Evolutionary conservation across 2,888 invertebrate genomes (phyloP).

Genomic region (Tachystola acroxantha): DNA sequence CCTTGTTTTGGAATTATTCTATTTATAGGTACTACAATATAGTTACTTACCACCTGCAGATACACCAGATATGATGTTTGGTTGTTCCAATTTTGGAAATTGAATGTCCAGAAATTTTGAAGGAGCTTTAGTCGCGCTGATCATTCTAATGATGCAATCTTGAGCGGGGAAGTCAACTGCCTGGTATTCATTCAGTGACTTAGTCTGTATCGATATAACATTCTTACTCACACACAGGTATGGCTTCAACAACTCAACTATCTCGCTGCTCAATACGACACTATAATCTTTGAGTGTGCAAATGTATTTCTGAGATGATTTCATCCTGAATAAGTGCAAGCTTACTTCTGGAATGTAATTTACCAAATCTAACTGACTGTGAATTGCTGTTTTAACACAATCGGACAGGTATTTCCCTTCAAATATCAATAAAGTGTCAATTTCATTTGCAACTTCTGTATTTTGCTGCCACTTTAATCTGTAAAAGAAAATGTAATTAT

Average conservation of each 20-base stretch:
- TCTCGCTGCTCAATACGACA: slow-evolving; percentile 53
- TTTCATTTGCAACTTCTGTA: slow-evolving; percentile 25
- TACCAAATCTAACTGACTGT: slow-evolving; percentile 32
- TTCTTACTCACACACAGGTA: slow-evolving; percentile 39
- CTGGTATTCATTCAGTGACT: slow-evolving; percentile 59
- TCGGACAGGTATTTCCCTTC: slow-evolving; percentile 61
- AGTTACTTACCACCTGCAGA: slow-evolving; percentile 67
- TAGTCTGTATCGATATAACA: slow-evolving; percentile 50
- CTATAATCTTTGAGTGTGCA: slow-evolving; percentile 56
- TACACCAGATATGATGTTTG: slow-evolving; percentile 67
- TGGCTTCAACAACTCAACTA: slow-evolving; percentile 47
- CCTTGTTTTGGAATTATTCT: too few species aligned
- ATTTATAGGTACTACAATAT: too few species aligned
- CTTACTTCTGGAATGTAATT: slow-evolving; percentile 45
- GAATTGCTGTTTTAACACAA: slow-evolving; percentile 32
- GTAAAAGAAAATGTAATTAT: slow-evolving; percentile 24
- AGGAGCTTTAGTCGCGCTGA: slow-evolving; percentile 31
- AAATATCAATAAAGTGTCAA: slow-evolving; percentile 49
- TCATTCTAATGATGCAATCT: slow-evolving; percentile 45
- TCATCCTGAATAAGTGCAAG: slow-evolving; percentile 44
- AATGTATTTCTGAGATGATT: slow-evolving; percentile 37
- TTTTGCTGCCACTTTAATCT: slow-evolving; percentile 48
- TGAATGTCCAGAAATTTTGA: slow-evolving; percentile 20
- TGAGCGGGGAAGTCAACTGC: slow-evolving; percentile 25
- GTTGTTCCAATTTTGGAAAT: slow-evolving; percentile 60